phyloP scores from a whole-genome alignment of 2,888 invertebrate genomes.

The Yponomeuta evonymella region DNA sequence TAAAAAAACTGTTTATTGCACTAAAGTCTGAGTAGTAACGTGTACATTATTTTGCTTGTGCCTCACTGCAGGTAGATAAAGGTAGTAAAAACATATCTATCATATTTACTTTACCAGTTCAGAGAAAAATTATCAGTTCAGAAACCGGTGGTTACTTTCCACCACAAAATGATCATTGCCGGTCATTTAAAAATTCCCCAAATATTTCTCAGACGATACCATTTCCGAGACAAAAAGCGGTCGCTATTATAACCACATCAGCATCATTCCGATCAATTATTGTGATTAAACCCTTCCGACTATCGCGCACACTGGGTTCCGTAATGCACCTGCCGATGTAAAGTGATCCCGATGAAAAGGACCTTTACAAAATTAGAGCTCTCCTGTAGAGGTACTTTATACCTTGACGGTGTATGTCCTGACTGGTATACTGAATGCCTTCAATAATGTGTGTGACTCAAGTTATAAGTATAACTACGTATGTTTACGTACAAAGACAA shows the following conservation, averaged over 20 bases:
- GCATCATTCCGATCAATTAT: conserved; percentile 10
- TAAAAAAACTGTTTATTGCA: too few relatives aligned
- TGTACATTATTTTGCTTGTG: too few relatives aligned
- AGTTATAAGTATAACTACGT: too few relatives aligned
- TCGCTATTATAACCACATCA: conserved; percentile 11
- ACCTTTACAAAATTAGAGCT: conserved; percentile 19
- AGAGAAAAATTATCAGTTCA: too few relatives aligned
- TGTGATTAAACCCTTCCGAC: conserved; percentile 6
- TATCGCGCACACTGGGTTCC: not conserved
- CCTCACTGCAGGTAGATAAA: too few relatives aligned
- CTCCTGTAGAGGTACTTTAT: not conserved
- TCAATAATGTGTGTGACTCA: too few relatives aligned
- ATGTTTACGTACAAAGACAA: too few relatives aligned
- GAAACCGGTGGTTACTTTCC: too few relatives aligned
- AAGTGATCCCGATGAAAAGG: conserved; percentile 25
- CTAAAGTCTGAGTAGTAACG: too few relatives aligned
- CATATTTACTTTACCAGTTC: too few relatives aligned
- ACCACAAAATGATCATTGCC: too few relatives aligned
- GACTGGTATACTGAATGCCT: conserved; percentile 11
- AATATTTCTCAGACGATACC: conserved; percentile 2
- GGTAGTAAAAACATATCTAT: too few relatives aligned
- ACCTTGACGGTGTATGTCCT: conserved; percentile 16
- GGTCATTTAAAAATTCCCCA: not conserved
- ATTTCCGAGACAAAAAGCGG: conserved; percentile 6
- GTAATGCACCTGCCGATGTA: conserved; percentile 13